Evolutionary conservation across 1,140 invertebrate genomes (phyloP), one percentile per base, ranked within the genome.

Genomic region (Dendrolimus kikuchii): DNA sequence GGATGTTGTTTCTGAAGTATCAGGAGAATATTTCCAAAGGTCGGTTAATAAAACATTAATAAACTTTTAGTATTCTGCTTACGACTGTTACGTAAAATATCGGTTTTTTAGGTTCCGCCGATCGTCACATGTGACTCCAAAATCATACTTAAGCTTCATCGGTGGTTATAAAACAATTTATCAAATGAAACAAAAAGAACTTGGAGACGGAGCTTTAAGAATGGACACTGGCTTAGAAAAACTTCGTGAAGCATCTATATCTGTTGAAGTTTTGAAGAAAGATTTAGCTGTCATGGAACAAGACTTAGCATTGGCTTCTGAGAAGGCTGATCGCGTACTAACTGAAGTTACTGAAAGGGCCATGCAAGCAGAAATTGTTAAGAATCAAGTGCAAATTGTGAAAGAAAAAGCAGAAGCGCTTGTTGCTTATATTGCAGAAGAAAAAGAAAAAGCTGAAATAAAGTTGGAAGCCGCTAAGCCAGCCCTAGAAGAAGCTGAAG

Each of bases 111-210:
- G 23, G 91, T 98, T 96, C 73, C 91, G 97, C 38, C 90, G 97
- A 62, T 94, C 96, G 1, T 97, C 96, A 49, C 97, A 99, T 83
- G 98, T 99, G 5, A 99, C 98, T 10, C 97, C 97, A 6, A 99
- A 99, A 86, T 99, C 97, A 0, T 99, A 98, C 82, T 83, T 99
- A 8, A 98, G 97, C 70, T 99, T 99, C 81, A 95, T 99, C 53
- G 94, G 93, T 49, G 96, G 96, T 36, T 99, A 99, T 77, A 99
- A 98, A 88, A 94, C 93, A 50, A 95, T 99, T 60, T 99, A 99
- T 77, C 90, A 92, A 57, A 90, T 93, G 80, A 97, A 98, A 87
- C 92, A 94, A 75, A 92, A 93, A 71, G 96, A 98, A 85, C 89
- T 99, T 43, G 95, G 93, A 4, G 95, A 98, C 71, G 93, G 96